These are phyloP conservation scores for Hoplias malabaricus DNA, from an alignment of 2,113 vertebrate genomes.

Conservation along the genomic window DNA sequence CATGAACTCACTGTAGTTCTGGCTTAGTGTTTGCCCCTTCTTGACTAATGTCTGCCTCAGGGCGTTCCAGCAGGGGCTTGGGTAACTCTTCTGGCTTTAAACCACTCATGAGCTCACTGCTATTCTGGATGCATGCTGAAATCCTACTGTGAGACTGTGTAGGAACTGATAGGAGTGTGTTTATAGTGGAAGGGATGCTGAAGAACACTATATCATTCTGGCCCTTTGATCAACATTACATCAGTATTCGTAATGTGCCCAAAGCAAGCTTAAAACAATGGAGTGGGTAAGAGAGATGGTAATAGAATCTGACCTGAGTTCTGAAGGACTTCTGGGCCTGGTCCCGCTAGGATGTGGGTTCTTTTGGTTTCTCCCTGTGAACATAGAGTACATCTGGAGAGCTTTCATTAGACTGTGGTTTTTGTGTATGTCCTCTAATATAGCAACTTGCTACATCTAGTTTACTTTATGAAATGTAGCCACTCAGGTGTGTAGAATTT, in stretches of 20 bases:
- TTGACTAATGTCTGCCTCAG: background rate
- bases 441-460: background rate
- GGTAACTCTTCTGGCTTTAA: slow-evolving; percentile 31
- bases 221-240: slow-evolving; percentile 38
- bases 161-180: slow-evolving; percentile 31
- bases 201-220: slow-evolving; percentile 28
- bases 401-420: slow-evolving; percentile 17
- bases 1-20: slow-evolving; percentile 36
- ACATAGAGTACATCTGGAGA: slow-evolving; percentile 17
- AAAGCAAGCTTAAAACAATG: background rate
- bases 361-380: background rate
- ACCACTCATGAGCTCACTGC: slow-evolving; percentile 30
- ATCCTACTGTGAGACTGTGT: background rate
- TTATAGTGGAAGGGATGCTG: slow-evolving; percentile 18
- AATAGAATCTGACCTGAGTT: slow-evolving; percentile 7
- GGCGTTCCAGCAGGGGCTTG: slow-evolving; percentile 23
- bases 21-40: slow-evolving; percentile 21
- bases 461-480: background rate
- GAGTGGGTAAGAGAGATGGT: slow-evolving; percentile 1
- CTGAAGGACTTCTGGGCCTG: slow-evolving; percentile 1
- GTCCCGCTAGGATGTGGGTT: slow-evolving; percentile 14
- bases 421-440: slow-evolving; percentile 23
- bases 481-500: background rate
- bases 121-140: background rate
- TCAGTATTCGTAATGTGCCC: slow-evolving; percentile 23